These are phyloP conservation scores for Mesoclemmys tuberculata DNA, from an alignment of 2,113 vertebrate species.

Conservation along the genomic window DNA sequence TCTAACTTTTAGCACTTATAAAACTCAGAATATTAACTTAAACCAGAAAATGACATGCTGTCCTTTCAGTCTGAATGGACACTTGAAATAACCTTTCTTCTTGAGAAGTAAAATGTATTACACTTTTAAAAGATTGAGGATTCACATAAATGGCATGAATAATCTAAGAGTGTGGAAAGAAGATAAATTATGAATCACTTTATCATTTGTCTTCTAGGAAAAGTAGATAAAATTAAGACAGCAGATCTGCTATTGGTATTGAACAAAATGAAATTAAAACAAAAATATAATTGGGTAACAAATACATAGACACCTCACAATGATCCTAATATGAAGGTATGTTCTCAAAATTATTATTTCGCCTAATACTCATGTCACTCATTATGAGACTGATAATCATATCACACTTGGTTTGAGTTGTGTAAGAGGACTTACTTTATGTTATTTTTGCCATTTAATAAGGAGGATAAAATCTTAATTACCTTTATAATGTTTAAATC, in stretches of 20 bases:
- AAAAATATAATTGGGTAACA: not conserved
- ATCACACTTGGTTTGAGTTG: not conserved
- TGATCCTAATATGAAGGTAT: not conserved
- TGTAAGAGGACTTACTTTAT: not conserved
- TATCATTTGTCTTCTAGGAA: not conserved
- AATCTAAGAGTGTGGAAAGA: not conserved
- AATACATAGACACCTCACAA: not conserved
- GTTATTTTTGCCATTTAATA: not conserved
- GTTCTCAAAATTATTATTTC: not conserved
- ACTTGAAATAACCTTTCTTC: not conserved
- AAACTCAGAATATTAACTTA: not conserved
- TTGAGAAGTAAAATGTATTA: not conserved
- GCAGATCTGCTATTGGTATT: not conserved
- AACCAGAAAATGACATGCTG: not conserved
- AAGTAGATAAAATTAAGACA: not conserved
- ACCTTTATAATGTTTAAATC: not conserved
- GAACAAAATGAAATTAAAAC: not conserved
- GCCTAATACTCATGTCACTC: not conserved
- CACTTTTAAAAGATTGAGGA: slow-evolving; percentile 4
- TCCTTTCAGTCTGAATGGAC: not conserved
- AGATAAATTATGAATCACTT: not conserved
- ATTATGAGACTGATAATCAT: not conserved
- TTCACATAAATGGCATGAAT: not conserved
- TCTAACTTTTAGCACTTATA: not conserved
- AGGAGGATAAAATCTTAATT: not conserved